Percentiles rank a stretch among this genome's conserved stretches.
Conservation (phyloP, 1,140 invertebrate genomes). For the Meteorus sp. region DNA sequence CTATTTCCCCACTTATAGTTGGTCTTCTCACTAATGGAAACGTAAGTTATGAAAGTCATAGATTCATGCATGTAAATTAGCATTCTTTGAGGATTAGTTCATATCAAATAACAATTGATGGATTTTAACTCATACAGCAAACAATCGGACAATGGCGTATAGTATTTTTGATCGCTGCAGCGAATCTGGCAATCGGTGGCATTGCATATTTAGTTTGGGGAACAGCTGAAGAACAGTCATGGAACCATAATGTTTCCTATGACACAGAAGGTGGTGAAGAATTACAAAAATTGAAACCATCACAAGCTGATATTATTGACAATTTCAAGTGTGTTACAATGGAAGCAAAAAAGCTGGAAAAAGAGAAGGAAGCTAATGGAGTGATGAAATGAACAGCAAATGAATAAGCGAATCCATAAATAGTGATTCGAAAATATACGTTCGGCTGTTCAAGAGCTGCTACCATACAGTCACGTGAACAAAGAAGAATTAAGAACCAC, state of each 20-base stretch:
- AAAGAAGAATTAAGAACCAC: no score
- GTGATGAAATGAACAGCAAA: neutral
- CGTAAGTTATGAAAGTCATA: conserved; percentile 50
- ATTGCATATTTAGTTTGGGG: conserved; percentile 62
- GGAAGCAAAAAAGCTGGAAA: neutral
- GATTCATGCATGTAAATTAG: neutral
- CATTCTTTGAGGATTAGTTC: neutral
- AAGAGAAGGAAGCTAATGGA: conserved; percentile 11
- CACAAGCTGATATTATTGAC: neutral
- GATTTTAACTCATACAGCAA: conserved; percentile 59
- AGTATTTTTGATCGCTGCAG: conserved; percentile 65
- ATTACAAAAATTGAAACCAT: conserved; percentile 8
- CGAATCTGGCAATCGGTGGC: conserved; percentile 59
- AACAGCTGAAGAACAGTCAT: conserved; percentile 64
- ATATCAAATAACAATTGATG: conserved; percentile 5
- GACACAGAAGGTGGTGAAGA: conserved; percentile 9
- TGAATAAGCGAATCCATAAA: no score
- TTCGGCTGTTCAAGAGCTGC: no score
- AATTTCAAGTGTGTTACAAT: neutral
- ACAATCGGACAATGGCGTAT: conserved; percentile 67
- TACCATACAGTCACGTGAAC: no score
- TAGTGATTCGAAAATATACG: no score
- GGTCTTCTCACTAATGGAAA: conserved; percentile 64
- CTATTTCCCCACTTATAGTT: conserved; percentile 64
- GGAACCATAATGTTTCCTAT: conserved; percentile 57